These are phyloP conservation scores for Erebia epiphron DNA, from an alignment of 2,888 invertebrate genomes.

Conservation along the genomic window DNA sequence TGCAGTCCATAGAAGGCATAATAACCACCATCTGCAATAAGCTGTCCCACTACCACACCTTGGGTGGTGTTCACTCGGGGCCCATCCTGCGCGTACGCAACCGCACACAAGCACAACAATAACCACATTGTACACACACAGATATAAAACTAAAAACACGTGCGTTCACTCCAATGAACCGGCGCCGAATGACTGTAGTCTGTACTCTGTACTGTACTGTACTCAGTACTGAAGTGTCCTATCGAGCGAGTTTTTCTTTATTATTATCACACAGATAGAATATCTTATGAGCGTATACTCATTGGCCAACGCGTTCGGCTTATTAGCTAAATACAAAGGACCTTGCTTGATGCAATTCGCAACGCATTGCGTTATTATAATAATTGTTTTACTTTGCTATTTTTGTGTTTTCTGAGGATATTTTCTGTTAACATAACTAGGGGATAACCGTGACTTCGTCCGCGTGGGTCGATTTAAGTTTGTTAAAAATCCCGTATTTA, in stretches of 20 bases:
- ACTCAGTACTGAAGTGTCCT: too few species aligned
- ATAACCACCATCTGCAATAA: constrained; percentile 55
- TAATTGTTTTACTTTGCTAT: too few species aligned
- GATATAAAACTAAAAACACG: constrained; percentile 23
- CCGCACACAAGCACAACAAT: constrained; percentile 43
- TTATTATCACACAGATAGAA: constrained; percentile 31
- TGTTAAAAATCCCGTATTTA: too few species aligned
- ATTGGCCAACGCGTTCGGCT: background rate
- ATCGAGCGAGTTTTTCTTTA: constrained; percentile 1
- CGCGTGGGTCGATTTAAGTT: too few species aligned
- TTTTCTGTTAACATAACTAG: too few species aligned
- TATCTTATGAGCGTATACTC: constrained; percentile 31
- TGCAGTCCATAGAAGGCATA: constrained; percentile 63
- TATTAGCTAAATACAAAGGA: too few species aligned
- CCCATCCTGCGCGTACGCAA: constrained; percentile 50
- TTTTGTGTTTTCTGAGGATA: too few species aligned
- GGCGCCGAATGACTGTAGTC: constrained; percentile 37
- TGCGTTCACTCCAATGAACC: constrained; percentile 26
- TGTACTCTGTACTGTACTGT: constrained; percentile 14
- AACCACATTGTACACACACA: constrained; percentile 32
- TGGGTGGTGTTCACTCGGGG: constrained; percentile 61
- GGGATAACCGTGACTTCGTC: too few species aligned
- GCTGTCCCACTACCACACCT: constrained; percentile 57
- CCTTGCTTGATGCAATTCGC: too few species aligned
- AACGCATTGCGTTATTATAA: too few species aligned